These are phyloP conservation scores for Gandaritis pyraliata DNA, from an alignment of 2,888 invertebrate species.

Conservation along the genomic window DNA sequence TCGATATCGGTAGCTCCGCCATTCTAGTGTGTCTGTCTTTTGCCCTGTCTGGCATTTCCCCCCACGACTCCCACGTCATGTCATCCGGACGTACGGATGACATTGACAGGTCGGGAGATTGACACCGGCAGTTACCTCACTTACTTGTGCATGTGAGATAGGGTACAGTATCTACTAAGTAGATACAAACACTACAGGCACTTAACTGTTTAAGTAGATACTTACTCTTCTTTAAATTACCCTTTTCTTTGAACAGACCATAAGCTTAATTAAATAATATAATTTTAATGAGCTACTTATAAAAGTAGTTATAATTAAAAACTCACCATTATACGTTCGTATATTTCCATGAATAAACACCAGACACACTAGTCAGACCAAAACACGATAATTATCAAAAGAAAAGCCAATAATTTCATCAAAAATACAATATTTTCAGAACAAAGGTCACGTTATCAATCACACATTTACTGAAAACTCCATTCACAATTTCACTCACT, in stretches of 20 bases:
- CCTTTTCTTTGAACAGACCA: not conserved
- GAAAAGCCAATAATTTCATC: conserved; percentile 10
- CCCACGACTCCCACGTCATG: too few relatives aligned
- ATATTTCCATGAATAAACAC: conserved; percentile 22
- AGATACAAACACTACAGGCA: too few relatives aligned
- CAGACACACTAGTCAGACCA: not conserved
- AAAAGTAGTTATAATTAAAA: not conserved
- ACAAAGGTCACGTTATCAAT: conserved; percentile 57
- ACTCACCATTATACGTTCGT: conserved; percentile 24
- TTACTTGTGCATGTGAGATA: too few relatives aligned
- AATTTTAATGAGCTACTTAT: conserved; percentile 8
- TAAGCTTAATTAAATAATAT: conserved; percentile 11
- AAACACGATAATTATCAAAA: conserved; percentile 2
- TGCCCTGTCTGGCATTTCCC: too few relatives aligned
- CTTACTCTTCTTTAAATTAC: not conserved
- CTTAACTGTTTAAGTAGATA: not conserved
- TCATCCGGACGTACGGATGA: too few relatives aligned
- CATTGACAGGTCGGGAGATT: too few relatives aligned
- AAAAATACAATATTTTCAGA: conserved; percentile 36
- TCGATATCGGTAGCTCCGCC: too few relatives aligned
- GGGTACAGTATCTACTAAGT: too few relatives aligned
- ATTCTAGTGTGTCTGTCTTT: too few relatives aligned
- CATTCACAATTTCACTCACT: conserved; percentile 53
- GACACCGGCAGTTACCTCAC: too few relatives aligned
- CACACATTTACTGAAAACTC: conserved; percentile 48